phyloP scores from a whole-genome alignment of 2,113 vertebrate genomes.

The Alethe diademata region DNA sequence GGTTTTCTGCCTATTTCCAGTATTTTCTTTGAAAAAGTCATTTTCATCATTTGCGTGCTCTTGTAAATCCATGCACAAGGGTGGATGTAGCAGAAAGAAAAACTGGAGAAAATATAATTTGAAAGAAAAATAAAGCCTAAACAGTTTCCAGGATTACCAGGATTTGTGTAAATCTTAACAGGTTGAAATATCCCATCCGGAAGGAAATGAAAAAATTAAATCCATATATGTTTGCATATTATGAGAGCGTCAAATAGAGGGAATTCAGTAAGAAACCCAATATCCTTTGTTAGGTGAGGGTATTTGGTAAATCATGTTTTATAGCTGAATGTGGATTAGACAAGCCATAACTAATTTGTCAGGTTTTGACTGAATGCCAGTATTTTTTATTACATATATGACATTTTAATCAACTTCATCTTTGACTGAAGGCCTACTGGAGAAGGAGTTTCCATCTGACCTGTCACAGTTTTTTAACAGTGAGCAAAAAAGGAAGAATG shows the following conservation, averaged over 20 bases:
- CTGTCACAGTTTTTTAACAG: neutral
- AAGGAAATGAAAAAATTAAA: slow-evolving; percentile 40
- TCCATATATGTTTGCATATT: slow-evolving; percentile 8
- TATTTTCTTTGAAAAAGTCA: neutral
- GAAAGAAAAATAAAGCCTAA: slow-evolving; percentile 18
- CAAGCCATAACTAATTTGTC: slow-evolving; percentile 48
- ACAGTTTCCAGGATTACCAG: neutral
- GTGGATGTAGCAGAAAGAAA: neutral
- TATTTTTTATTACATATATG: neutral
- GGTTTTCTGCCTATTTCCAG: neutral
- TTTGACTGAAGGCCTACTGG: neutral
- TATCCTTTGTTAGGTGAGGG: neutral
- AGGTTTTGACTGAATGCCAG: slow-evolving; percentile 42
- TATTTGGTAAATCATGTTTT: slow-evolving; percentile 31
- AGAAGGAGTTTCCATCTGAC: neutral
- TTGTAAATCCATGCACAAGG: neutral
- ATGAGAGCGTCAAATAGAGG: neutral
- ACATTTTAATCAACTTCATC: slow-evolving; percentile 39
- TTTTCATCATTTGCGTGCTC: neutral
- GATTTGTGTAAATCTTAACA: slow-evolving; percentile 24
- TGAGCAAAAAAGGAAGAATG: neutral
- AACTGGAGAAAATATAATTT: neutral
- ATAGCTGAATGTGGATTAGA: slow-evolving; percentile 34
- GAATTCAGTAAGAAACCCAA: slow-evolving; percentile 22
- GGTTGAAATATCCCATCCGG: neutral